A percentile compares a stretch with the other conserved stretches of the same genome.
These are phyloP conservation scores for Oscheius myriophilus DNA, from an alignment of 2,888 invertebrate species.

Conservation along the genomic window DNA sequence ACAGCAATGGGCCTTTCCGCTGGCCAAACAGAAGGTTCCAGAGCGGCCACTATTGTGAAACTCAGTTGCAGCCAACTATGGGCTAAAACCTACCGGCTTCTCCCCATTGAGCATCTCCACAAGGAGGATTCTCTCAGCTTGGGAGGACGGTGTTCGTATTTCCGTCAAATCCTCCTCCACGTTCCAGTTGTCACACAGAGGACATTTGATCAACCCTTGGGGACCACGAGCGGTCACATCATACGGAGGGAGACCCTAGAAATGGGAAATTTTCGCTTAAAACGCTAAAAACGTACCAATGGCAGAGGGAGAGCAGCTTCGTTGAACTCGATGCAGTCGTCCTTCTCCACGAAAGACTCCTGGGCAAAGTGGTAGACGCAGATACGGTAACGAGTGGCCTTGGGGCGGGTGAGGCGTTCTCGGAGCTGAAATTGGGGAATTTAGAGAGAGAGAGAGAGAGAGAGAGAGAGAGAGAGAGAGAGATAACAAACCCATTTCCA, in stretches of 20 bases:
- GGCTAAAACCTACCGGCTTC: conserved; percentile 18
- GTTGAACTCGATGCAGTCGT: conserved; percentile 37
- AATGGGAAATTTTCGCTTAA: not conserved
- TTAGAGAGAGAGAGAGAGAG: not conserved
- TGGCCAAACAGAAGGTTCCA: too few species aligned
- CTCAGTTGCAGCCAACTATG: too few species aligned
- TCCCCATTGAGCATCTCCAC: conserved; percentile 29
- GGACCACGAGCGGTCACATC: conserved; percentile 47
- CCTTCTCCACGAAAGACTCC: conserved; percentile 33
- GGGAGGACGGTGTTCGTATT: conserved; percentile 20
- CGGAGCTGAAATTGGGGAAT: conserved; percentile 33
- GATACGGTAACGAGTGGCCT: conserved; percentile 45
- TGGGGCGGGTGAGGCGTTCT: conserved; percentile 36
- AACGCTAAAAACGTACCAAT: conserved; percentile 27
- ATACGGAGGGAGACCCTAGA: conserved; percentile 41
- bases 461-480: not conserved
- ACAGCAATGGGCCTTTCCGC: too few species aligned
- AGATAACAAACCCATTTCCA: conserved; percentile 22
- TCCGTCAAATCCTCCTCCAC: conserved; percentile 19
- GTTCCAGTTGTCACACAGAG: conserved; percentile 48
- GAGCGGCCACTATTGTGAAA: too few species aligned
- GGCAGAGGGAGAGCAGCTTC: conserved; percentile 37
- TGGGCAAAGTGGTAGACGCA: conserved; percentile 48
- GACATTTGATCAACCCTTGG: conserved; percentile 42
- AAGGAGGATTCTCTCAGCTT: conserved; percentile 27